Base-by-base conservation (phyloP, 1,140 invertebrate genomes). In the Drosophila pandora region DNA sequence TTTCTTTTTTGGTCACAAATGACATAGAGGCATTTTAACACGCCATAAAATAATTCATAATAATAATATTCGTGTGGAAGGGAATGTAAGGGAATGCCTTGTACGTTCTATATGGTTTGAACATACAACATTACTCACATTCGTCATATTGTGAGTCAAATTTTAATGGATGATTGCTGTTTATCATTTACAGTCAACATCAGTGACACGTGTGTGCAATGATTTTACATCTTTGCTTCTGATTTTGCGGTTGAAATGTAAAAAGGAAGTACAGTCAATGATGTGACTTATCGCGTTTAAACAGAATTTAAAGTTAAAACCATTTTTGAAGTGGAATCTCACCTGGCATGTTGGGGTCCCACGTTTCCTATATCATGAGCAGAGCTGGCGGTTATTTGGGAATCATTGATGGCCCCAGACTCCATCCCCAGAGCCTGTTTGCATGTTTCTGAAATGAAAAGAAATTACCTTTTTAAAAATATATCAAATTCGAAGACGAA, bases 291-390 rank as follows among this genome's bases (percentile, higher is more conserved):
- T 6, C 41, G 41, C 6, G 10, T 17, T 43, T 43, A 43, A 13
- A 13, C n/a, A 43, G 13, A 7, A 43, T 21, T 17, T 43, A 43
- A 43, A 43, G 13, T 41, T n/a, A 0, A 3, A 41, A n/a, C 2
- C 17, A 17, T 37, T 37, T 13, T 13, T 43, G 8, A 21, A 4
- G 5, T 4, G 34, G 9, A 7, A 37, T 93, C 93, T 94, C 93
- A 98, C 97, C 97, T 95, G 81, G 96, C 96, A 92, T 97, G 97
- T 90, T 97, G 96, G 13, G 97, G 97, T 45, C 97, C 97, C 53
- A 97, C 97, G 90, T 96, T 97, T 90, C 96, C 96, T 79, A 95
- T 94, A 92, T 98, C 96, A 92, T 97, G 97, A 30, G 97, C 97
- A 45, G 97, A 97, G 73, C 96, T 97, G 65, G 97, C 97, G 10